Evolutionary conservation across 2,797 vertebrate species (phyloP).

Genomic region (Channa striata): DNA sequence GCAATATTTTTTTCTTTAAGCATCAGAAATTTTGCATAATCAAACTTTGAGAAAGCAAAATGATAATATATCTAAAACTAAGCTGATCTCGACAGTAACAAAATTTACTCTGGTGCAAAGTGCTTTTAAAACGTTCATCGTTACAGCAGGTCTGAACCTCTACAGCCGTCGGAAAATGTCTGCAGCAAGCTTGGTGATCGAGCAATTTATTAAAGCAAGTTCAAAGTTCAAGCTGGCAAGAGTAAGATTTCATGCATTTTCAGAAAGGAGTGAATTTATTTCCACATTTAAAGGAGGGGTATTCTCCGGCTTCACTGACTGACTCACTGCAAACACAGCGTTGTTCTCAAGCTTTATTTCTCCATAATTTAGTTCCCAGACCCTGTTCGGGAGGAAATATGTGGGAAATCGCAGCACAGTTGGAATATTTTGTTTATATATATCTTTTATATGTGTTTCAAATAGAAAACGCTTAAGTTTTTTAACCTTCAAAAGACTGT

Average conservation of each 20-base stretch:
- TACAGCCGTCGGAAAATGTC: not conserved
- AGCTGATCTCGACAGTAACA: not conserved
- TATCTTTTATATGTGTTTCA: no score
- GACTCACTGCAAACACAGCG: no score
- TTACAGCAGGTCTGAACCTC: slow-evolving; percentile 9
- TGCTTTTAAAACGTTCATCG: slow-evolving; percentile 10
- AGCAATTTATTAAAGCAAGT: not conserved
- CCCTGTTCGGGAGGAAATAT: no score
- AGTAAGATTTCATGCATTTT: not conserved
- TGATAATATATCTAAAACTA: slow-evolving; percentile 21
- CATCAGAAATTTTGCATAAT: not conserved
- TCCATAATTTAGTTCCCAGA: no score
- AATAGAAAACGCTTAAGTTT: no score
- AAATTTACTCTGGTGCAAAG: slow-evolving; percentile 21
- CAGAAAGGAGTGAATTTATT: slow-evolving; percentile 24
- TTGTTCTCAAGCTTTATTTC: no score
- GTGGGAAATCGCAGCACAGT: no score
- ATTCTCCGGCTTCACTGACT: not conserved
- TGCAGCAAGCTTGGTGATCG: not conserved
- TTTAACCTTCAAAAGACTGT: no score
- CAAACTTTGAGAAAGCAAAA: not conserved
- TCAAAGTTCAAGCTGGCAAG: slow-evolving; percentile 1
- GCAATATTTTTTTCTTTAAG: not conserved
- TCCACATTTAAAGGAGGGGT: slow-evolving; percentile 33
- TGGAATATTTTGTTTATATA: no score